phyloP scores from a whole-genome alignment of 2,113 vertebrate genomes.

The Pelvicachromis taeniatus region DNA sequence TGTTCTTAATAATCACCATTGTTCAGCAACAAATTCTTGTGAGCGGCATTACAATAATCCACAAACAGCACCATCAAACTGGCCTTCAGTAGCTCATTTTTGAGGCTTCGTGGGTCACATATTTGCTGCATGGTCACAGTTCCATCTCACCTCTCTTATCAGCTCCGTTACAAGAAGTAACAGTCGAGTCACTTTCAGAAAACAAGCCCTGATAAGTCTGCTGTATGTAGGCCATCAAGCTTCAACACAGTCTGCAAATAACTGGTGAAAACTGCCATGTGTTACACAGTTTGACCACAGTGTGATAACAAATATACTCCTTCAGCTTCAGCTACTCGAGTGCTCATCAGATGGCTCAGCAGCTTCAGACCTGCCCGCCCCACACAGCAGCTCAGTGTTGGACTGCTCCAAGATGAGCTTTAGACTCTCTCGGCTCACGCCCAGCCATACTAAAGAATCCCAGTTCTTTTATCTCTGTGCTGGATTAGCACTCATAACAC shows the following conservation, averaged over 20 bases:
- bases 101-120: not conserved
- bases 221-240: not conserved
- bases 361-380: not conserved
- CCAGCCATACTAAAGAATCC: too few species aligned
- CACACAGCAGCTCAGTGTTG: not conserved
- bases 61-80: not conserved
- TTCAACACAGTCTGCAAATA: not conserved
- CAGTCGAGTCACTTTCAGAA: not conserved
- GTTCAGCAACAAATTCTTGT: accelerated
- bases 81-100: not conserved
- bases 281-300: not conserved
- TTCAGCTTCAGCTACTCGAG: not conserved
- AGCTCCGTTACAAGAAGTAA: not conserved
- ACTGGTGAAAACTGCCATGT: not conserved
- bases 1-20: not conserved
- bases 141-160: not conserved
- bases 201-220: not conserved
- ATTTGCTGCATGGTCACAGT: not conserved
- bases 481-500: too few species aligned
- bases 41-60: not conserved
- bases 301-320: not conserved
- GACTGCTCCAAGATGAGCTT: not conserved
- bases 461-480: too few species aligned
- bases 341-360: not conserved
- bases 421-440: too few species aligned